Conservation (phyloP, 2,888 invertebrate species). For the Dynastes maya region DNA sequence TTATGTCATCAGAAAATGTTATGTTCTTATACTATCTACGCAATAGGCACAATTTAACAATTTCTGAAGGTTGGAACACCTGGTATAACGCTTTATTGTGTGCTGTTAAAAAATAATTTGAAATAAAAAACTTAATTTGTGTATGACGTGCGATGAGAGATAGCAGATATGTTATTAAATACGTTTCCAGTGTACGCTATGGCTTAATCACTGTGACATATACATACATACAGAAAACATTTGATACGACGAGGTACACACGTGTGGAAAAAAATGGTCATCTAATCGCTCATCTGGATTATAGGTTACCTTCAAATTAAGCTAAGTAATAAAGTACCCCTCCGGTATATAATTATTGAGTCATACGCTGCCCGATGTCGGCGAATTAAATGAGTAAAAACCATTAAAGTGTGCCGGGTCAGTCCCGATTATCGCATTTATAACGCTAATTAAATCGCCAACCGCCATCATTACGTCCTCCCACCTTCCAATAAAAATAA, state of each 20-base stretch:
- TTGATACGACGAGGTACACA: not conserved
- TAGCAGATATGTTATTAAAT: too few species aligned
- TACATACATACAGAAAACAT: too few species aligned
- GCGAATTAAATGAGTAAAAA: constrained; percentile 41
- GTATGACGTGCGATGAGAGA: too few species aligned
- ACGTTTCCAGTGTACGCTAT: too few species aligned
- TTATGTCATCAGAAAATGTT: too few species aligned
- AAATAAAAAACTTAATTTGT: too few species aligned
- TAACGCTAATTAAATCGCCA: constrained; percentile 43
- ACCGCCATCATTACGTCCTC: constrained; percentile 41
- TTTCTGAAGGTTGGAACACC: too few species aligned
- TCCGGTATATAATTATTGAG: constrained; percentile 38
- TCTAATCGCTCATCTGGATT: constrained; percentile 20
- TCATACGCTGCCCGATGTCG: constrained; percentile 29
- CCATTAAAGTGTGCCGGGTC: constrained; percentile 36
- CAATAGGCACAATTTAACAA: too few species aligned
- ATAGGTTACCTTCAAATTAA: constrained; percentile 29
- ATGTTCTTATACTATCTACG: too few species aligned
- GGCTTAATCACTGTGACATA: too few species aligned
- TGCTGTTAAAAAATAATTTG: too few species aligned
- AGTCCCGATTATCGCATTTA: constrained; percentile 46
- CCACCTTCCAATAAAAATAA: constrained; percentile 47
- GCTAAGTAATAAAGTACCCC: constrained; percentile 36
- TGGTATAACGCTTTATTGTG: too few species aligned
- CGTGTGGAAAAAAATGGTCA: not conserved